Conservation (phyloP, 2,797 vertebrate species). For the Phoebastria nigripes region DNA sequence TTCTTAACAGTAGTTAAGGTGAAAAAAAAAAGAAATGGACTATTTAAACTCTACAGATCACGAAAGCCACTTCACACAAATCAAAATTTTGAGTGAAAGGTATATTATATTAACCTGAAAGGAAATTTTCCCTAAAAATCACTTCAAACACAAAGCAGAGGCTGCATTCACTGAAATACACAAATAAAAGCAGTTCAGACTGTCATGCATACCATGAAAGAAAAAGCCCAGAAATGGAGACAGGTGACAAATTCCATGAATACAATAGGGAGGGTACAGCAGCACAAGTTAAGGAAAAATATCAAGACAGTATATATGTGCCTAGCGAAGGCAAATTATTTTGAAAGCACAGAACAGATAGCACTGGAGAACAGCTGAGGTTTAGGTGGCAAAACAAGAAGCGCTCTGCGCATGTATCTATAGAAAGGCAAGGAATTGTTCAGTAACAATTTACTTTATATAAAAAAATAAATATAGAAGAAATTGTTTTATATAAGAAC, state of each 20-base stretch:
- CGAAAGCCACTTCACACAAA: background rate
- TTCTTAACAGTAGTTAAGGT: background rate
- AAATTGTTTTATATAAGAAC: background rate
- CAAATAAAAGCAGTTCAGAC: background rate
- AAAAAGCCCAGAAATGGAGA: background rate
- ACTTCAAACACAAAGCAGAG: background rate
- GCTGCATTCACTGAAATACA: background rate
- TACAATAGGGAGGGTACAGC: background rate
- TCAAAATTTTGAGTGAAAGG: background rate
- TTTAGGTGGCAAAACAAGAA: background rate
- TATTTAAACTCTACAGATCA: background rate
- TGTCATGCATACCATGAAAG: background rate
- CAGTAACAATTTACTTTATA: background rate
- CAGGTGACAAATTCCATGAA: background rate
- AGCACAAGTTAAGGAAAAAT: background rate
- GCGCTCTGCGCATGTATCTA: fast-evolving
- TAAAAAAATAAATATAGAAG: background rate
- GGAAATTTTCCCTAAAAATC: background rate
- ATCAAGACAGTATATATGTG: background rate
- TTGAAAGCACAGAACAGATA: background rate
- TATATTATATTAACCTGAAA: background rate
- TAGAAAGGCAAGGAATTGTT: background rate
- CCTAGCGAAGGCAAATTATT: background rate
- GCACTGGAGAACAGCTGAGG: background rate
- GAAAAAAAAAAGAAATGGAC: background rate